Conservation (phyloP, 2,797 vertebrate genomes). For the Aphelocoma californica region DNA sequence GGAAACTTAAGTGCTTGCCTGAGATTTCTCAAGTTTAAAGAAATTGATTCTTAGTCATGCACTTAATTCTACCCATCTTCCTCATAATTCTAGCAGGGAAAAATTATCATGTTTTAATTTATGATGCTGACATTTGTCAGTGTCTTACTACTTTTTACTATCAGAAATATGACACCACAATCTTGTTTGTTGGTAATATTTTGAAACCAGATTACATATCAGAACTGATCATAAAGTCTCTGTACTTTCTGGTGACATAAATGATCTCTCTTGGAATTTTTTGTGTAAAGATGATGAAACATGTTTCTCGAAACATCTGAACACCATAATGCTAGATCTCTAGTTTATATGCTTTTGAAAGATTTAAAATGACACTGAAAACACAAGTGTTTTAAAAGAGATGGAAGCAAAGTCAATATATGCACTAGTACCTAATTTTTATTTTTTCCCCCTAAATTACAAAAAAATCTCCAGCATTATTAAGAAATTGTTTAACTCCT, state of each 20-base stretch:
- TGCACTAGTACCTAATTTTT: not conserved
- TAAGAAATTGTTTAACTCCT: not conserved
- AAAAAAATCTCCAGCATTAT: not conserved
- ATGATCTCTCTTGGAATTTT: not conserved
- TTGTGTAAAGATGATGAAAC: not conserved
- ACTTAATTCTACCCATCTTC: not conserved
- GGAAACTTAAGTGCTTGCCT: not conserved
- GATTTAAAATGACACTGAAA: not conserved
- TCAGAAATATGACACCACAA: not conserved
- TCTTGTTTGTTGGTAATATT: not conserved
- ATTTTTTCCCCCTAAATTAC: fast-evolving
- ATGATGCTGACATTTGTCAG: not conserved
- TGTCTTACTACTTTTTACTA: not conserved
- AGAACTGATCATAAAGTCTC: not conserved
- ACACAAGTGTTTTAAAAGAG: not conserved
- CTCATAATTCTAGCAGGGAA: not conserved
- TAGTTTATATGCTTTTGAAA: not conserved
- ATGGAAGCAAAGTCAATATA: not conserved
- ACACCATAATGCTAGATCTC: not conserved
- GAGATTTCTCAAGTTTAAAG: not conserved
- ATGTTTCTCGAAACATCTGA: not conserved
- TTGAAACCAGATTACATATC: not conserved
- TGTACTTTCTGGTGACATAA: not conserved
- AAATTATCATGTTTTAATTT: not conserved
- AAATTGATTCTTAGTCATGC: constrained; percentile 21